phyloP scores from a whole-genome alignment of 2,797 vertebrate species.

The Alosa sapidissima region DNA sequence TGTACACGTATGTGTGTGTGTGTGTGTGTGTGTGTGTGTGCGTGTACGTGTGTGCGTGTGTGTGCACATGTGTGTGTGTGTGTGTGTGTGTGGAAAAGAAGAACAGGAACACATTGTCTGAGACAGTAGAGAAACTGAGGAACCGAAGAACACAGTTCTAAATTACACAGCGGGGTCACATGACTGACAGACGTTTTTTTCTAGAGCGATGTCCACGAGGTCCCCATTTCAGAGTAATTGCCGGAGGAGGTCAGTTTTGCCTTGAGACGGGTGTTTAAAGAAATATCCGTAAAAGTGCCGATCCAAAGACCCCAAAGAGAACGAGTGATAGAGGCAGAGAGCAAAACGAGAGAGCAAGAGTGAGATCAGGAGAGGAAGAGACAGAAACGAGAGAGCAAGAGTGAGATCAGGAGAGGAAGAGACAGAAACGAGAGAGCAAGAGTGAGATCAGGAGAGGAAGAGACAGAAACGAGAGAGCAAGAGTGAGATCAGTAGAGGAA shows the following conservation, averaged over 20 bases:
- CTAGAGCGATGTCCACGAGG: not conserved
- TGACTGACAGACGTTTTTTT: not conserved
- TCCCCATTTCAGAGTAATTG: not conserved
- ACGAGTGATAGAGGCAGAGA: not conserved
- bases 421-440: too few relatives aligned
- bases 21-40: slow-evolving; percentile 21
- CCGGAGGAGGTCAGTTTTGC: not conserved
- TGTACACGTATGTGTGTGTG: slow-evolving; percentile 57
- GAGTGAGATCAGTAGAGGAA: not conserved
- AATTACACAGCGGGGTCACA: not conserved
- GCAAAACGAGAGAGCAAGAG: too few relatives aligned
- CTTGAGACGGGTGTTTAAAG: not conserved
- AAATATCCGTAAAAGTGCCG: not conserved
- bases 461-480: too few relatives aligned
- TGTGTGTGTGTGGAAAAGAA: not conserved
- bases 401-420: not conserved
- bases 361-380: too few relatives aligned
- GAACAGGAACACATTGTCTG: not conserved
- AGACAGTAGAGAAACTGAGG: too few relatives aligned
- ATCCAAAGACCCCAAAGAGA: not conserved
- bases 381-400: too few relatives aligned
- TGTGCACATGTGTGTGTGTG: slow-evolving; percentile 7
- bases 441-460: too few relatives aligned
- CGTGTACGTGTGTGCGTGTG: not conserved
- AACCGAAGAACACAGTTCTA: not conserved